These are phyloP conservation scores for Pachypeltis micranthus DNA, from an alignment of 1,140 invertebrate genomes.

Conservation along the genomic window DNA sequence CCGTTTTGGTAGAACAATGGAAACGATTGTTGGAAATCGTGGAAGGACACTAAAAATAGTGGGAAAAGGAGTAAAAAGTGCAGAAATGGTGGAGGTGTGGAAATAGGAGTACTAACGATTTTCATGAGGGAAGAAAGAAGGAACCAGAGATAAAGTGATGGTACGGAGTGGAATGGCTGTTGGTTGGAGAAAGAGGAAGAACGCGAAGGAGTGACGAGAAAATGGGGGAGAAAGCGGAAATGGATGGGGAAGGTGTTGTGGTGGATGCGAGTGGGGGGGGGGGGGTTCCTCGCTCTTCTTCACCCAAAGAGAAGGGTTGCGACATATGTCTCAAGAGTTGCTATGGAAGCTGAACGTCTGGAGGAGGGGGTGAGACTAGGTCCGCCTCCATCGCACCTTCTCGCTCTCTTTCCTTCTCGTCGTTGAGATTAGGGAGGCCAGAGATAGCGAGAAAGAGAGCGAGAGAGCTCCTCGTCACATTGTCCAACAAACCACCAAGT, in stretches of 20 bases:
- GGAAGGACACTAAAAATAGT: no score
- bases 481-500: slow-evolving; percentile 25
- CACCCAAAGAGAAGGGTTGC: neutral
- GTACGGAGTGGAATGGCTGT: neutral
- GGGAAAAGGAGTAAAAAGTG: no score
- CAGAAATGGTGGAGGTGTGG: no score
- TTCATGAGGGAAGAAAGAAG: neutral
- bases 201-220: neutral
- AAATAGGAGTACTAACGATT: neutral
- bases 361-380: no score
- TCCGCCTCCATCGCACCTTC: no score
- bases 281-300: neutral
- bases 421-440: neutral
- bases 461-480: slow-evolving; percentile 15
- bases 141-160: neutral
- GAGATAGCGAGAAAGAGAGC: neutral
- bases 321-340: slow-evolving; percentile 18
- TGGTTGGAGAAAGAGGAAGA: neutral
- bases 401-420: neutral
- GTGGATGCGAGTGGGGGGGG: neutral
- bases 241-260: neutral
- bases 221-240: neutral
- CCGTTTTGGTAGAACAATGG: no score
- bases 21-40: no score
- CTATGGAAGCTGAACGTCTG: neutral